Conservation (phyloP, 2,888 invertebrate species). For the Hyles lineata region DNA sequence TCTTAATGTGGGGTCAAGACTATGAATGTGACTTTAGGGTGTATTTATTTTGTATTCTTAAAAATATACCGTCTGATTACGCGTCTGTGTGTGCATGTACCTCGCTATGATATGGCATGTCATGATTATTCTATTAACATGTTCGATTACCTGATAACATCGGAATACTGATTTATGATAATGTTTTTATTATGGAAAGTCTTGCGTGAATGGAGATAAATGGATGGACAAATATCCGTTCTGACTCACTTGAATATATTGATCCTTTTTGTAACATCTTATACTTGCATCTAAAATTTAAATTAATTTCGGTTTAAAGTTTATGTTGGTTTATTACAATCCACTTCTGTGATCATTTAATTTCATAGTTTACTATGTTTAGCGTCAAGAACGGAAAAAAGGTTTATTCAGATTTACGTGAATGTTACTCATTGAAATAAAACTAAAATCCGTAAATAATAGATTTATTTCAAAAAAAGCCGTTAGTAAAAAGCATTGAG, state of each 20-base stretch:
- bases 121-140: slow-evolving; percentile 66
- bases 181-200: slow-evolving; percentile 42
- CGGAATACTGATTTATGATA: slow-evolving; percentile 59
- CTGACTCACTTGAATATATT: slow-evolving; percentile 25
- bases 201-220: slow-evolving; percentile 37
- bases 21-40: too few species aligned
- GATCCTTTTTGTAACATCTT: slow-evolving; percentile 2
- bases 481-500: too few species aligned
- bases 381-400: too few species aligned
- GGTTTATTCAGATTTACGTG: too few species aligned
- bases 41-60: not conserved
- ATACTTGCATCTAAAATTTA: not conserved
- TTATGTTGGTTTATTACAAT: not conserved
- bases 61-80: slow-evolving; percentile 13
- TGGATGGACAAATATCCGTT: slow-evolving; percentile 36
- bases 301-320: not conserved
- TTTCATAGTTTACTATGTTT: too few species aligned
- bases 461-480: too few species aligned
- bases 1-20: too few species aligned
- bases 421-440: too few species aligned
- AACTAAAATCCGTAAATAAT: too few species aligned
- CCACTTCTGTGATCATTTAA: not conserved
- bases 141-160: slow-evolving; percentile 63
- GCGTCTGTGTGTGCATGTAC: slow-evolving; percentile 36
- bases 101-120: slow-evolving; percentile 48